These are phyloP conservation scores for Albula glossodonta DNA, from an alignment of 2,113 vertebrate species.

Conservation along the genomic window DNA sequence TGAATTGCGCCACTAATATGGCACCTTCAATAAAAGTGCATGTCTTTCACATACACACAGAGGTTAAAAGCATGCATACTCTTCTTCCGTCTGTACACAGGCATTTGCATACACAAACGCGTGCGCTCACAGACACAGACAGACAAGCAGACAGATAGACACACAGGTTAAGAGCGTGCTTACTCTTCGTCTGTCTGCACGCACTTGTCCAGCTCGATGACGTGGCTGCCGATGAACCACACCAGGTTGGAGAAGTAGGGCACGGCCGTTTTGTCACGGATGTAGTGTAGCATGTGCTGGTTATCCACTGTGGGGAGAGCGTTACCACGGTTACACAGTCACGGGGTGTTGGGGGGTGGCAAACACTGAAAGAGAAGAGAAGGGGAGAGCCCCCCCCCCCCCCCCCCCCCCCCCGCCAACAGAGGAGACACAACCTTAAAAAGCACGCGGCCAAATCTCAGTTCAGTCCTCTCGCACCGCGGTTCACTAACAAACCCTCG, in stretches of 20 bases:
- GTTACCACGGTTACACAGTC: slow-evolving; percentile 13
- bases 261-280: slow-evolving; percentile 94
- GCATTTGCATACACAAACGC: no score
- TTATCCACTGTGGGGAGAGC: slow-evolving; percentile 85
- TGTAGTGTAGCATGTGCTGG: slow-evolving; percentile 98
- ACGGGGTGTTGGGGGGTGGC: no score
- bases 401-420: not conserved
- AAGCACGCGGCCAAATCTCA: not conserved
- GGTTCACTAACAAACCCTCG: not conserved
- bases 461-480: not conserved
- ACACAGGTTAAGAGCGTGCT: slow-evolving; percentile 50
- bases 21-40: no score
- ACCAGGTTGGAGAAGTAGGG: slow-evolving; percentile 99
- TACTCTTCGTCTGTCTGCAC: slow-evolving; percentile 98
- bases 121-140: no score
- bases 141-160: no score
- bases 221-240: slow-evolving; percentile 98
- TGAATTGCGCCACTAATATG: not conserved
- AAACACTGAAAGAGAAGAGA: not conserved
- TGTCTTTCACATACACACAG: not conserved
- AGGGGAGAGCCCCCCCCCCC: no score
- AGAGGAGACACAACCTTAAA: not conserved
- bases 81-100: slow-evolving; percentile 96
- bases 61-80: slow-evolving; percentile 73
- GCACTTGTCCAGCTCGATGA: slow-evolving; percentile 97